Base-by-base conservation (phyloP, 2,888 invertebrate genomes). In the Protonemura montana region DNA sequence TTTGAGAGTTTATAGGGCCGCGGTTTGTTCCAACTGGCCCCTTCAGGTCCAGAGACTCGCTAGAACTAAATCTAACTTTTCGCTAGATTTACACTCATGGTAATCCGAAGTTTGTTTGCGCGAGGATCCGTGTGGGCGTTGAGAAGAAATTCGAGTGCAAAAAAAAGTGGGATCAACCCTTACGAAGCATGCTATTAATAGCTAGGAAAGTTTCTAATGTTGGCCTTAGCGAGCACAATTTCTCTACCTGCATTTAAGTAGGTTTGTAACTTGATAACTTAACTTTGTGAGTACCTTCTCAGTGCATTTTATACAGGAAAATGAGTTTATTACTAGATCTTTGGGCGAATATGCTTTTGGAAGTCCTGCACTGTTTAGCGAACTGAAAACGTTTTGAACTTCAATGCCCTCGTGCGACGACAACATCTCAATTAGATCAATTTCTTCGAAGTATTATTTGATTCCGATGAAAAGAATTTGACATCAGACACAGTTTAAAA, bases 31-130 rank as follows among this genome's bases (percentile, higher is more conserved):
- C 59, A 59, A 59, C 59, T 59, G 59, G 16, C 59, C 59, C n/a
- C 59, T 59, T 59, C 59, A 59, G 59, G 59, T 59, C 59, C 59
- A 59, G 59, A 59, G 59, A 2, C 59, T 59, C 35, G 35, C 59
- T 59, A 13, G 59, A 59, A 59, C 59, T 59, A 59, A 59, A 59
- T 59, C 59, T 59, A 59, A 59, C 59, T 59, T 59, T 59, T 59
- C 59, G 59, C 59, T 59, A 21, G 59, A 59, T 59, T 59, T 59
- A 59, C 59, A 21, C 59, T 59, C 59, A 59, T 59, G 59, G 59
- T 59, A 59, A 59, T 59, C 59, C 59, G 59, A 59, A 59, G 16
- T 59, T 59, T 10, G 59, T 10, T 21, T 16, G 41, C 5, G 41
- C 5, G 59, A 59, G 59, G 13, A 21, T 21, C 16, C 59, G 3